These are phyloP conservation scores for Aix galericulata DNA, from an alignment of 2,113 vertebrate species.

Conservation along the genomic window DNA sequence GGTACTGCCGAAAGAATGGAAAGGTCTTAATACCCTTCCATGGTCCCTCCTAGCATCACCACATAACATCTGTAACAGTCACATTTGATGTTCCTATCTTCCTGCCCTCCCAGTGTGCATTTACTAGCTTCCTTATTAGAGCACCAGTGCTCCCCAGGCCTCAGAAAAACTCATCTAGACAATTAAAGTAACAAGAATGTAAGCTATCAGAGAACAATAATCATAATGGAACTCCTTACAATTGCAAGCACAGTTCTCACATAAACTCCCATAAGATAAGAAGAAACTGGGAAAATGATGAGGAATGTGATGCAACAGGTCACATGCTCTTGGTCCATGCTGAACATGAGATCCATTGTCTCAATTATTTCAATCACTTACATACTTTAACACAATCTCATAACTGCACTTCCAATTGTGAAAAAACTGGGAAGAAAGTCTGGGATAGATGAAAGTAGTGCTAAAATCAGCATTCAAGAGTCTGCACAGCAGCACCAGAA, in stretches of 20 bases:
- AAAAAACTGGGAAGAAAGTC: neutral
- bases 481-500: neutral
- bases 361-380: neutral
- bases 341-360: neutral
- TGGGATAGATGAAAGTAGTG: neutral
- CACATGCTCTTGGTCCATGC: fast-evolving
- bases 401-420: neutral
- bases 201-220: neutral
- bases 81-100: neutral
- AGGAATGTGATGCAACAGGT: neutral
- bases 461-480: neutral
- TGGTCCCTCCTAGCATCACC: neutral
- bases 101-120: neutral
- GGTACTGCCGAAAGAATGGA: neutral
- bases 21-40: neutral
- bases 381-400: fast-evolving
- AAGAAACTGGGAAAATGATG: neutral
- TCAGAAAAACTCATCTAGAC: neutral
- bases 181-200: neutral
- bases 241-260: neutral
- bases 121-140: fast-evolving
- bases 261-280: neutral
- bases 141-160: neutral
- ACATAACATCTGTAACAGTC: neutral
- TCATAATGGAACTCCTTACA: neutral